A percentile compares a stretch with the other conserved stretches of the same genome.
phyloP scores from a whole-genome alignment of 1,140 invertebrate genomes.

The Chironomus striatipennis region DNA sequence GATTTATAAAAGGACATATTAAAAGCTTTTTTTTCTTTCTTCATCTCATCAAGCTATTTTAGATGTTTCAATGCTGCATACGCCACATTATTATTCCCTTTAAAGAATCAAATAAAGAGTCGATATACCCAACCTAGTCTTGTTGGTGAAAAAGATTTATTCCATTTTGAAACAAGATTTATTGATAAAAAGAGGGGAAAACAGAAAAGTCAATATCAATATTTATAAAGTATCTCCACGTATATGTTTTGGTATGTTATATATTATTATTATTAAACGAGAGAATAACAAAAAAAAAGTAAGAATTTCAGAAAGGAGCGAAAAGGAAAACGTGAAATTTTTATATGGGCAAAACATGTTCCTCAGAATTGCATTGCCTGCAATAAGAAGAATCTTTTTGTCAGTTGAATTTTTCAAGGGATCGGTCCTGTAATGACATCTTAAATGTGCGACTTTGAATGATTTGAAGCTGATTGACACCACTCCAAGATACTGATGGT shows the following conservation, averaged over 20 bases:
- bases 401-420: too few species aligned
- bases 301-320: conserved; percentile 3
- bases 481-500: too few species aligned
- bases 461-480: too few species aligned
- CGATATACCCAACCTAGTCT: neutral
- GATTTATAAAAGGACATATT: too few species aligned
- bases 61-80: neutral
- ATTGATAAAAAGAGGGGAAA: conserved; percentile 13
- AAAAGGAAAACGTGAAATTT: conserved; percentile 14
- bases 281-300: neutral
- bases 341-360: neutral
- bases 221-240: conserved; percentile 13
- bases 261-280: neutral
- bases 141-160: conserved; percentile 8
- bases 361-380: neutral
- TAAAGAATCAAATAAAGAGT: neutral
- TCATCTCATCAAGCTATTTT: too few species aligned
- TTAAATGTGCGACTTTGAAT: too few species aligned
- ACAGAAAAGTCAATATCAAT: conserved; percentile 14
- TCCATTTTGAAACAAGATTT: conserved; percentile 6
- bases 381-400: too few species aligned
- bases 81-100: neutral
- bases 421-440: too few species aligned
- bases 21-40: too few species aligned
- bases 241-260: neutral